These are phyloP conservation scores for Stenurella melanura DNA, from an alignment of 2,888 invertebrate genomes.

Conservation along the genomic window DNA sequence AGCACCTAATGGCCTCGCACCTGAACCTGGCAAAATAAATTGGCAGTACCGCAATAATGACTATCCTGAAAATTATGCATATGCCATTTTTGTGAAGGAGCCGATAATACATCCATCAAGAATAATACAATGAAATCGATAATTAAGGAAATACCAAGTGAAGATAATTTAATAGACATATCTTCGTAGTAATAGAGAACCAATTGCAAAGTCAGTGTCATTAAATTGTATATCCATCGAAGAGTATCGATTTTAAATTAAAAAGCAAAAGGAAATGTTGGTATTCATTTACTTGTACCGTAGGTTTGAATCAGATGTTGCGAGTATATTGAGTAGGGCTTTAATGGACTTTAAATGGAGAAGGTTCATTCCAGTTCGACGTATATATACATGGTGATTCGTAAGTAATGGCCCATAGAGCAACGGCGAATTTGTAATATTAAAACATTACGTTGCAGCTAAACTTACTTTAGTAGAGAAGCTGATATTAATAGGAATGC, in stretches of 20 bases:
- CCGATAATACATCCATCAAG: background rate
- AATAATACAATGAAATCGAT: conserved; percentile 1
- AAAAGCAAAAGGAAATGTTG: no score
- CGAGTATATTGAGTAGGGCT: no score
- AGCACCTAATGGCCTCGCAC: background rate
- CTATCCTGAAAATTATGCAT: conserved; percentile 1
- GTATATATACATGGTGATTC: no score
- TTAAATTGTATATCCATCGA: background rate
- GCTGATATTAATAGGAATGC: no score
- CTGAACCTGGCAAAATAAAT: conserved; percentile 4
- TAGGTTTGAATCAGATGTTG: no score
- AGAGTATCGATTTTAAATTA: background rate
- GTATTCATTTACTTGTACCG: no score
- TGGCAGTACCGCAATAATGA: conserved; percentile 10
- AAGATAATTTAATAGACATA: background rate
- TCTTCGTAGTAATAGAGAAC: background rate
- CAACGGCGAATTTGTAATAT: no score
- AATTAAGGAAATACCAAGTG: background rate
- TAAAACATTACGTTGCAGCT: no score
- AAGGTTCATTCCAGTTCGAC: no score
- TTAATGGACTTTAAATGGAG: no score
- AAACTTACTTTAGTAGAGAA: no score
- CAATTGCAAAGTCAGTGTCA: background rate
- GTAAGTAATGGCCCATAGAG: no score
- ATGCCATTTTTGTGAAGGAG: conserved; percentile 13